Evolutionary conservation across 2,797 vertebrate species (phyloP).

Genomic region (Enteromius trimaculatus): DNA sequence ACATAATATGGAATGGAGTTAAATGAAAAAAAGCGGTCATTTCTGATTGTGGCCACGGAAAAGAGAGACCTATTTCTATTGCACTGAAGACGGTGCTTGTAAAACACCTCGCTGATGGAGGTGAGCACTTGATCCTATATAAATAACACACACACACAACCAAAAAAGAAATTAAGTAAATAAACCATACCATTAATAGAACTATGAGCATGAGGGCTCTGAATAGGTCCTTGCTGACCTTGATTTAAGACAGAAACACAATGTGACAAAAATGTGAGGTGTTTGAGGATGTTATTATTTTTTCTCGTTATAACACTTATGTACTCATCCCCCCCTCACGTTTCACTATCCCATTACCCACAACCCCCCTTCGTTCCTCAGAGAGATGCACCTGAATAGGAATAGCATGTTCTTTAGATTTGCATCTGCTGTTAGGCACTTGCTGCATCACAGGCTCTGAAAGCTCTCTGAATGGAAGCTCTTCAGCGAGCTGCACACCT

Average conservation of each 20-base stretch:
- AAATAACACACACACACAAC: conserved; percentile 47
- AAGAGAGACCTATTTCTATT: conserved; percentile 42
- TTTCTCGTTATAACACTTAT: conserved; percentile 26
- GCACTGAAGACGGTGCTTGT: conserved; percentile 54
- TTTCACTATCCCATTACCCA: conserved; percentile 30
- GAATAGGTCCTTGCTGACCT: conserved; percentile 57
- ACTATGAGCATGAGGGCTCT: conserved; percentile 52
- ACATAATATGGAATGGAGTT: neutral
- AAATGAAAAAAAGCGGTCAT: conserved; percentile 23
- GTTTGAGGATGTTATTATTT: conserved; percentile 55
- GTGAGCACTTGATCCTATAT: conserved; percentile 60
- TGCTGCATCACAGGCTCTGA: conserved; percentile 48
- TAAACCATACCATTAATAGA: conserved; percentile 47
- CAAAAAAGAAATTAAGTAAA: conserved; percentile 19
- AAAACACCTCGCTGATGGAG: conserved; percentile 50
- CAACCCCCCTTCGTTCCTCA: conserved; percentile 26
- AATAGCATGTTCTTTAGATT: conserved; percentile 57
- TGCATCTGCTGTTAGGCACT: conserved; percentile 58
- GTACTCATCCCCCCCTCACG: conserved; percentile 2
- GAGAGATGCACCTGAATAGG: conserved; percentile 51
- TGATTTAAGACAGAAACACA: conserved; percentile 66
- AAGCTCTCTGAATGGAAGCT: conserved; percentile 60
- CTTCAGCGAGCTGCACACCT: conserved; percentile 64
- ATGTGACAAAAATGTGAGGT: conserved; percentile 61
- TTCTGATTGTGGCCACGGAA: conserved; percentile 32